Base-by-base conservation (phyloP, 2,888 invertebrate species). In the Oscheius myriophilus region DNA sequence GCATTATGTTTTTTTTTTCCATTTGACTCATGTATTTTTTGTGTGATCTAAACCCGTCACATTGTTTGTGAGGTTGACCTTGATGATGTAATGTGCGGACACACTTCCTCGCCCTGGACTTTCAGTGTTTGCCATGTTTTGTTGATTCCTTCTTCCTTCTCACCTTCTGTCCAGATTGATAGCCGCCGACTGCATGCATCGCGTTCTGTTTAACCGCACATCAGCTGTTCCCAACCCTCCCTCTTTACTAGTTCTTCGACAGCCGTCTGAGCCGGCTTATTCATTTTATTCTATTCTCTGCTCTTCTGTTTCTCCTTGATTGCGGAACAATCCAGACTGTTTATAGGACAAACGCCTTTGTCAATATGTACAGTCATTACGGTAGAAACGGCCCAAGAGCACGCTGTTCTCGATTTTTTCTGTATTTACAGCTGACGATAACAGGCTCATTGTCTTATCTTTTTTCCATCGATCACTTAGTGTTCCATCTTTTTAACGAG, bases 391-490 rank as follows among this genome's bases (percentile, higher is more conserved):
- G 11, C 18, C 11, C 2, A 18, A 2, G 11, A 49, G 49, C 16
- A 18, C 49, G 18, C 23, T 49, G 49, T 21, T 21, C 21, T 49
- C 46, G 16, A 49, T 18, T 49, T 46, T 16, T 46, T 49, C 21
- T 49, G 49, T 23, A 49, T 23, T 49, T 49, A 18, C 49, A 3
- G 43, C 25, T 46, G 61, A 11, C 61, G 61, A 61, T 61, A 61
- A 61, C 39, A n/a, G 26, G 46, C 49, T 49, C 25, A 54, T 61
- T 61, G 61, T n/a, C 61, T 61, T 61, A 61, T 61, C 61, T 46
- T 18, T 18, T 41, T 23, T 25, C 1, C 49, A 61, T 61, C 58
- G 58, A 58, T 58, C 58, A 41, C 23, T 41, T 45, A 23, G 12
- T 54, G 23, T 52, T 21, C 9, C 33, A 49, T 58, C 41, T n/a